Conservation (phyloP, 1,140 invertebrate genomes). For the Drosophila takahashii region DNA sequence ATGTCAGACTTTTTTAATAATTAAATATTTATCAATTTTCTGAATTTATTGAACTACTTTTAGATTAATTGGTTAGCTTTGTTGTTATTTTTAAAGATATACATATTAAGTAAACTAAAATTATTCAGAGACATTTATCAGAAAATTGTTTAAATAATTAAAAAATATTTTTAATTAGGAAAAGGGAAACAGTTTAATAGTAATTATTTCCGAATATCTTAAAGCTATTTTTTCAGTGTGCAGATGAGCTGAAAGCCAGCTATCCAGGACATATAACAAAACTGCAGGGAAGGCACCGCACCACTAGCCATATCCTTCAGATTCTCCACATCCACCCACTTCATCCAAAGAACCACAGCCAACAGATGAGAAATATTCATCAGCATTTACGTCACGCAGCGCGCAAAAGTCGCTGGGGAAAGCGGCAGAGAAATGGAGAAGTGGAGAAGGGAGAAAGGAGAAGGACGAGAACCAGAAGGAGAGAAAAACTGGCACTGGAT, state of each 20-base stretch:
- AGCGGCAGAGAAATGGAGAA: constrained; percentile 5
- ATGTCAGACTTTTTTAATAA: too few relatives aligned
- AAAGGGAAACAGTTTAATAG: too few relatives aligned
- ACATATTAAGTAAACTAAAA: too few relatives aligned
- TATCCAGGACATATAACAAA: constrained; percentile 62
- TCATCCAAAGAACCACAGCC: constrained; percentile 38
- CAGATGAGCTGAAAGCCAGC: constrained; percentile 15
- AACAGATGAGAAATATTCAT: constrained; percentile 76
- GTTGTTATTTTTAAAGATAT: too few relatives aligned
- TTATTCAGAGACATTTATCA: too few relatives aligned
- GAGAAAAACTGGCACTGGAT: constrained; percentile 39
- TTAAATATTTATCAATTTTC: too few relatives aligned
- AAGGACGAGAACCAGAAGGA: background rate
- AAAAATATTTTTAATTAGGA: too few relatives aligned
- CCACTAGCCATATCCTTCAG: constrained; percentile 17
- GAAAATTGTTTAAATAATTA: too few relatives aligned
- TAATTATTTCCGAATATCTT: background rate
- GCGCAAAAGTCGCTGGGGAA: constrained; percentile 57
- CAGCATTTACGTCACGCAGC: constrained; percentile 81
- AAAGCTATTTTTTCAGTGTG: background rate
- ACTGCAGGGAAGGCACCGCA: constrained; percentile 46
- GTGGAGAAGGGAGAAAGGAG: constrained; percentile 9
- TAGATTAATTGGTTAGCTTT: too few relatives aligned
- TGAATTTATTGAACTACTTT: too few relatives aligned
- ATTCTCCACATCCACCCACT: constrained; percentile 6